Percentiles rank a stretch among this genome's conserved stretches.
phyloP scores from a whole-genome alignment of 35 echinoderm and acorn worm genomes.

The Heliocidaris tuberculata region DNA sequence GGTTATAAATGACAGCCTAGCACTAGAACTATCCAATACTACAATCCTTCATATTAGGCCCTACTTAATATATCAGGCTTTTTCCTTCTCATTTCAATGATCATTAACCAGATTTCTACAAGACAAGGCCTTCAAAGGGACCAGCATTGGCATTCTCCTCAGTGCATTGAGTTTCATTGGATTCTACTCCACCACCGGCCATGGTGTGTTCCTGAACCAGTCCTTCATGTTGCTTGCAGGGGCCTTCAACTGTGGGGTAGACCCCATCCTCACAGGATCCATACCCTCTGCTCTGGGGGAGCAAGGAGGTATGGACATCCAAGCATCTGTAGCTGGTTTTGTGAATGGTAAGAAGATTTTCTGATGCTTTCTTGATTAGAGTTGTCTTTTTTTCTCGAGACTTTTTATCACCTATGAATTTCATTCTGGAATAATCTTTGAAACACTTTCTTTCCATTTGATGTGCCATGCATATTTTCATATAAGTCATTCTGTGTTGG shows the following conservation, averaged over 20 bases:
- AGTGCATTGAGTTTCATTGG: slow-evolving; percentile 61
- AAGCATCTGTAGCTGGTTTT: slow-evolving; percentile 73
- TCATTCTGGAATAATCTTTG: background rate
- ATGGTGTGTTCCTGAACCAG: slow-evolving; percentile 54
- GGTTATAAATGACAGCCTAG: too few species aligned
- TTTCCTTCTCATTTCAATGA: background rate
- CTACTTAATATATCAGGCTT: too few species aligned
- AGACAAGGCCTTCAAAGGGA: slow-evolving; percentile 54
- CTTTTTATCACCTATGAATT: background rate
- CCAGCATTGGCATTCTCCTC: slow-evolving; percentile 49
- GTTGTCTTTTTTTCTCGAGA: background rate
- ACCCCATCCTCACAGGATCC: slow-evolving; percentile 69
- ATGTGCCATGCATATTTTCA: too few species aligned
- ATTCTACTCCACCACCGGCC: slow-evolving; percentile 57
- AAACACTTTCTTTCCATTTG: too few species aligned
- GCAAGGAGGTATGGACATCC: slow-evolving; percentile 27
- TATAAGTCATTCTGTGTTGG: too few species aligned
- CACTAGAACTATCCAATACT: too few species aligned
- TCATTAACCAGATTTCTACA: slow-evolving; percentile 41
- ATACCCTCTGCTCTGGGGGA: slow-evolving; percentile 61
- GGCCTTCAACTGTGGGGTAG: slow-evolving; percentile 72
- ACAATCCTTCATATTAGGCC: too few species aligned
- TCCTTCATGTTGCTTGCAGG: slow-evolving; percentile 68
- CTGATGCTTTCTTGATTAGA: background rate
- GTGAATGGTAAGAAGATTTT: slow-evolving; percentile 66